Percentiles rank a stretch among this genome's conserved stretches.
These are phyloP conservation scores for Pammene aurita DNA, from an alignment of 2,888 invertebrate genomes.

Conservation along the genomic window DNA sequence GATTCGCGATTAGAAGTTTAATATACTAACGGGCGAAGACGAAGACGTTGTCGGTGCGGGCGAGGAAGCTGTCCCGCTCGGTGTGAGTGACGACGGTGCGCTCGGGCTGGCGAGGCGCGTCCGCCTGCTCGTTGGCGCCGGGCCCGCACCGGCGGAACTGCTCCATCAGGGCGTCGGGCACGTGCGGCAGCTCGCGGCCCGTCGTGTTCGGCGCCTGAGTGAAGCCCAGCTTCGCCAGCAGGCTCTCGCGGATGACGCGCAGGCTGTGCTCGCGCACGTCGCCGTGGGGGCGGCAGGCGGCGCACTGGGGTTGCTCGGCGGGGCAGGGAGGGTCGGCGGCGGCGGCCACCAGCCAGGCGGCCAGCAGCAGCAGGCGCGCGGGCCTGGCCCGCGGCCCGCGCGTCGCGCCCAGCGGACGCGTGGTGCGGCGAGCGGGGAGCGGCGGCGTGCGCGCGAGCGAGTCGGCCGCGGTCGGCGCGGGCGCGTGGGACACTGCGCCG, in stretches of 20 bases:
- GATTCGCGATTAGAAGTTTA: slow-evolving; percentile 56
- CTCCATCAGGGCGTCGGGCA: slow-evolving; percentile 83
- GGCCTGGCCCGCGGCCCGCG: slow-evolving; percentile 83
- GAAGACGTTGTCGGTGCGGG: slow-evolving; percentile 86
- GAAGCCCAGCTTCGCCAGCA: slow-evolving; percentile 85
- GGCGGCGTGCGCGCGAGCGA: slow-evolving; percentile 78
- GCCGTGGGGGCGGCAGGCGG: slow-evolving; percentile 82
- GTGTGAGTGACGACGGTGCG: slow-evolving; percentile 81
- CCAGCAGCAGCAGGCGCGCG: slow-evolving; percentile 83
- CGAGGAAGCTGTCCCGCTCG: slow-evolving; percentile 86
- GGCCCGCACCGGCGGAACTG: slow-evolving; percentile 79
- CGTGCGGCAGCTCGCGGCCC: slow-evolving; percentile 80
- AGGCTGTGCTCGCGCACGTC: slow-evolving; percentile 84
- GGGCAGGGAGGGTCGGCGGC: slow-evolving; percentile 73
- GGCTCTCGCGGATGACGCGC: slow-evolving; percentile 85
- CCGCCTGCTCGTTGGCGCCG: slow-evolving; percentile 84
- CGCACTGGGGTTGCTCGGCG: slow-evolving; percentile 73
- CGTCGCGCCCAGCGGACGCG: slow-evolving; percentile 83
- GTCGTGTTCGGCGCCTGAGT: slow-evolving; percentile 86
- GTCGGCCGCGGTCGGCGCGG: slow-evolving; percentile 78
- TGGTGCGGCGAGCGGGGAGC: slow-evolving; percentile 81
- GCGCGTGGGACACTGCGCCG: slow-evolving; percentile 76
- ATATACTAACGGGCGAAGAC: slow-evolving; percentile 86
- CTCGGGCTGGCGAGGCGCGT: slow-evolving; percentile 77
- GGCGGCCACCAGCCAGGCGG: slow-evolving; percentile 78